Evolutionary conservation across 2,113 vertebrate species (phyloP), one percentile per base, ranked within the genome.

Genomic region (Leptobrachium leishanense): DNA sequence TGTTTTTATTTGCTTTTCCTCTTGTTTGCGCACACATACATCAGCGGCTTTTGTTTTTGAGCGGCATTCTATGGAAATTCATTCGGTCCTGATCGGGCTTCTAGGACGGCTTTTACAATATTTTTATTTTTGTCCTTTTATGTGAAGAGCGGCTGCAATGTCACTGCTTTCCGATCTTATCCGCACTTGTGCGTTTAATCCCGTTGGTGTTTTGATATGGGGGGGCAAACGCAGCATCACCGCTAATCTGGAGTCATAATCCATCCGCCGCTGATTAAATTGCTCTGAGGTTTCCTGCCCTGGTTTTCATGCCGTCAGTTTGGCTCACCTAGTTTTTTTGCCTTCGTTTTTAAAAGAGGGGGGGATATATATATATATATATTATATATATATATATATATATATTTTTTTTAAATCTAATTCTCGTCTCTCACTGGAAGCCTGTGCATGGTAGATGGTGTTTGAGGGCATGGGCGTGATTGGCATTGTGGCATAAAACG

Each of bases 41-140:
- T 66, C 62, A 75, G 2, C 31, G 15, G 53, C 62, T 75, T 53
- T 67, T 79, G 12, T 5, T 54, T 41, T 79, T 55, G n/a, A 40
- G 15, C 2, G 72, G 77, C 73, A 65, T 59, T 68, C 46, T 66
- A 31, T 39, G 15, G 63, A 13, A n/a, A 42, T 55, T 11, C 43
- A 31, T 20, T 40, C 39, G 40, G 43, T 65, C 68, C 31, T 57
- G 13, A 55, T 72, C 41, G 13, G 31, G 5, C 2, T 43, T 43
- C 50, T 20, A 44, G 11, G 65, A 68, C 41, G 44, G 46, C 46
- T 50, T 50, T 50, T 50, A 50, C 46, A 50, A 5, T 6, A 13
- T 20, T 64, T 64, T 39, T 59, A 13, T 53, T 31, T 46, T 77
- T 62, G 50, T 68, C 50, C 12, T 39, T 71, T 4, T 15, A 9